Percentiles rank a stretch among this genome's conserved stretches.
Conservation (phyloP, 2,888 invertebrate species). For the Yponomeuta evonymella region DNA sequence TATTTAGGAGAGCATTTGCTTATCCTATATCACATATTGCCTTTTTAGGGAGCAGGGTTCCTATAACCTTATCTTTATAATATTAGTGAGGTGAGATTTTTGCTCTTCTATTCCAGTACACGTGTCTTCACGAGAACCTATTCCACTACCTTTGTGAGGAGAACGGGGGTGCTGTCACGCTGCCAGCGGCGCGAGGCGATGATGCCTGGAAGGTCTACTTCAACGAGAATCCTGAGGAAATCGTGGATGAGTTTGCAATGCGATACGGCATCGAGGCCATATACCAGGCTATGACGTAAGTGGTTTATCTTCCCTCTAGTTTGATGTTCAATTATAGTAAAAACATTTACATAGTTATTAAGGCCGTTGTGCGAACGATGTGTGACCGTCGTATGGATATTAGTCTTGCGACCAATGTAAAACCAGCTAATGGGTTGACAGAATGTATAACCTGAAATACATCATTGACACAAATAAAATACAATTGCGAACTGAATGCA, state of each 20-base stretch:
- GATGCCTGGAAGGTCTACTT: constrained; percentile 99
- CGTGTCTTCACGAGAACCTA: constrained; percentile 98
- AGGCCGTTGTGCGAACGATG: no score
- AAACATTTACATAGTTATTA: no score
- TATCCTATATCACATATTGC: no score
- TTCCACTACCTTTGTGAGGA: constrained; percentile 99
- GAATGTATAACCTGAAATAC: no score
- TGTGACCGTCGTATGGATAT: no score
- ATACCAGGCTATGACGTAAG: constrained; percentile 99
- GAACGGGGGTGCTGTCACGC: constrained; percentile 90
- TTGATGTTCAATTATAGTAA: no score
- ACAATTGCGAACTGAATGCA: no score
- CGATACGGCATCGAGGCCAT: constrained; percentile 99
- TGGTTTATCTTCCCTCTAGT: constrained; percentile 26
- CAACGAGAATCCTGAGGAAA: constrained; percentile 98
- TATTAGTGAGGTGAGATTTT: background rate
- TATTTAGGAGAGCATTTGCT: no score
- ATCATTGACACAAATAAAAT: no score
- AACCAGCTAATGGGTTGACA: no score
- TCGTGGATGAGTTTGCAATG: constrained; percentile 99
- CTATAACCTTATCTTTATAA: background rate
- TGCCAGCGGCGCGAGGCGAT: constrained; percentile 96
- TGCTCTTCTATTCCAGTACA: constrained; percentile 77
- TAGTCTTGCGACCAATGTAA: no score
- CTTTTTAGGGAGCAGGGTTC: no score